phyloP scores from a whole-genome alignment of 92 coral and sea anemone species.

The Bergia puertoricense region DNA sequence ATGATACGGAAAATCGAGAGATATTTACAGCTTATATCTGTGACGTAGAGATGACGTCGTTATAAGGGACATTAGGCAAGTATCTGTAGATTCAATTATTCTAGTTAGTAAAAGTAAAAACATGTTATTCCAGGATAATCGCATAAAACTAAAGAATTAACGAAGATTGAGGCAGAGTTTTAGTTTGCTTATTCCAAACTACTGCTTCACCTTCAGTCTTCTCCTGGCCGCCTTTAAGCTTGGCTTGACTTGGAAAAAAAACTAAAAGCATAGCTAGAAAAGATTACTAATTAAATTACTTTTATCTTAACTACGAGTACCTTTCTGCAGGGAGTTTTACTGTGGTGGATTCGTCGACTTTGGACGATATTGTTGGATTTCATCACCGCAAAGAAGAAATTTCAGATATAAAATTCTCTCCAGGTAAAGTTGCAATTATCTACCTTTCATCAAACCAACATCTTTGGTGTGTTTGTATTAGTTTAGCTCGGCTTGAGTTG shows the following conservation, averaged over 20 bases:
- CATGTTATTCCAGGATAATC: too few species aligned
- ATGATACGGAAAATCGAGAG: too few species aligned
- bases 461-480: too few species aligned
- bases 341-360: constrained; percentile 74
- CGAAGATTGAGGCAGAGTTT: too few species aligned
- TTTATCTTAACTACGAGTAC: neutral
- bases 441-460: too few species aligned
- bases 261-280: neutral
- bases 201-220: neutral
- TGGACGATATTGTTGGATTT: constrained; percentile 91
- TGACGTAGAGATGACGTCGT: too few species aligned
- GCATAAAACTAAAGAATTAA: too few species aligned
- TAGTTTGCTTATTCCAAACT: neutral
- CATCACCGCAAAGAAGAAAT: constrained; percentile 92
- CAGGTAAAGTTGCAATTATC: constrained; percentile 48
- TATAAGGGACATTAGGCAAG: too few species aligned
- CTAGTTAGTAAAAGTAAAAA: too few species aligned
- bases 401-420: constrained; percentile 93
- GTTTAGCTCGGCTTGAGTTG: too few species aligned
- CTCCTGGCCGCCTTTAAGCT: neutral
- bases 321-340: constrained; percentile 73
- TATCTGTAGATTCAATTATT: too few species aligned
- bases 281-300: neutral
- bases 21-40: too few species aligned
- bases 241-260: neutral